phyloP scores from a whole-genome alignment of 2,888 invertebrate species.

The Julus scanicus region DNA sequence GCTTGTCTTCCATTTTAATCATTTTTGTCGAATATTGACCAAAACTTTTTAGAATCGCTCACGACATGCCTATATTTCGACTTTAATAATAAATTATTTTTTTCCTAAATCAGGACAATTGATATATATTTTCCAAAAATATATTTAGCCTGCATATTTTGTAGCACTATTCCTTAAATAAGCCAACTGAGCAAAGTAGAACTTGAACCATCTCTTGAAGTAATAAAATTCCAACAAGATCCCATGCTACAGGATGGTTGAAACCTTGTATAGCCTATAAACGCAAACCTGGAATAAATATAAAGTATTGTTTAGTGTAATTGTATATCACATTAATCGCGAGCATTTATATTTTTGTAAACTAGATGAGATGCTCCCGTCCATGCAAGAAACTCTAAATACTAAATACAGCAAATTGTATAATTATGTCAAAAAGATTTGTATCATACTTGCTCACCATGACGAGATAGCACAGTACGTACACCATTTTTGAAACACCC shows the following conservation, averaged over 20 bases:
- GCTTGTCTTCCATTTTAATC: not conserved
- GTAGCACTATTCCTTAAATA: not conserved
- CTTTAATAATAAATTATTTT: not conserved
- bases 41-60: not conserved
- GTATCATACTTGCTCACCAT: not conserved
- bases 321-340: not conserved
- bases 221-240: not conserved
- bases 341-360: not conserved
- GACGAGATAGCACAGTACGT: not conserved
- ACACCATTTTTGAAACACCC: not conserved
- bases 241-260: not conserved
- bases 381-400: not conserved
- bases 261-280: not conserved
- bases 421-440: not conserved
- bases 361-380: not conserved
- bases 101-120: not conserved
- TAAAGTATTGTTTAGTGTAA: not conserved
- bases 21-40: not conserved
- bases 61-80: not conserved
- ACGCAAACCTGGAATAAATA: not conserved
- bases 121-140: not conserved
- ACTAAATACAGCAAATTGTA: not conserved
- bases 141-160: not conserved
- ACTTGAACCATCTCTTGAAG: not conserved
- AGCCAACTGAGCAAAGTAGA: not conserved